Base-by-base conservation (phyloP, 2,888 invertebrate species). In the Rhagonycha fulva region DNA sequence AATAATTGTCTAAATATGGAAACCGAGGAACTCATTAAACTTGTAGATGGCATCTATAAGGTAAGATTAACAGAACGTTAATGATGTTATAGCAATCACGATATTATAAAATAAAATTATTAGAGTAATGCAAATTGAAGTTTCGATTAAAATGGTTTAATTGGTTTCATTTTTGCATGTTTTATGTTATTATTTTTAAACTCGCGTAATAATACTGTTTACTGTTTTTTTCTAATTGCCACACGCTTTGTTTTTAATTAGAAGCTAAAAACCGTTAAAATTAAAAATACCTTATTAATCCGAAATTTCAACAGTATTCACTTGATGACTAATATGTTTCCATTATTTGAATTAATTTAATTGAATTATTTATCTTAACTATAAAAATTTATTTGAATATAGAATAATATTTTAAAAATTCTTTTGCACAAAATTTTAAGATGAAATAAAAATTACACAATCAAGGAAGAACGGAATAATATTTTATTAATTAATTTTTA, bases 1-100 rank as follows among this genome's bases (percentile, higher is more conserved):
- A 61, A 72, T 60, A 68, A 74, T 69, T 71, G 47, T 62, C 67
- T 82, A 82, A 75, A 72, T 67, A 91, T 94, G 94, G 96, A 96
- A 91, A 95, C 95, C 84, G 96, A 96, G 88, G 96, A 96, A 90
- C 93, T 96, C 84, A 95, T 95, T 86, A 95, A 95, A 90, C 93
- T 96, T 84, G 96, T 96, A 85, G 96, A 96, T 89, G 95, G 95
- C 85, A 96, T 96, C 86, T 96, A 96, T 89, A 96, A 96, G 94
- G 96, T 96, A 90, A 89, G 89, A 78, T 14, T 66, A 14, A 19
- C 47, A 47, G 47, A 47, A 47, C 47, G 47, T 47, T 47, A 47
- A 47, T 47, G 47, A 47, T 47, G 47, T 47, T 47, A 47, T n/a
- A 47, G 47, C 47, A 47, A 47, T 47, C 47, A 47, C 47, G 47